These are phyloP conservation scores for Leptinotarsa juncta DNA, from an alignment of 2,888 invertebrate genomes.

Conservation along the genomic window DNA sequence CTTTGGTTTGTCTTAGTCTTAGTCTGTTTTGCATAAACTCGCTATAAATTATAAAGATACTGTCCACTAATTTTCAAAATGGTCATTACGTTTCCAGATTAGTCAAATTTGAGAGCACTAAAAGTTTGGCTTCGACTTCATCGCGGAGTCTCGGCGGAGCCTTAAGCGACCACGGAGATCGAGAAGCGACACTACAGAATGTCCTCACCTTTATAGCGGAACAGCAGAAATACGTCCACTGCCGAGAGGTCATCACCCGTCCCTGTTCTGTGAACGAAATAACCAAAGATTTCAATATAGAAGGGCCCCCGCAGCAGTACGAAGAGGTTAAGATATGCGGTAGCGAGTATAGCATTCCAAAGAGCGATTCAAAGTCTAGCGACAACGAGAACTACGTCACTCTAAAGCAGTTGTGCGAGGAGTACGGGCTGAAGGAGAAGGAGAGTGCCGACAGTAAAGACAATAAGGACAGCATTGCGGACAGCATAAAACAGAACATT, in stretches of 20 bases:
- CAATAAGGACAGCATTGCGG: conserved; percentile 50
- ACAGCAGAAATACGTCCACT: conserved; percentile 78
- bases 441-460: conserved; percentile 35
- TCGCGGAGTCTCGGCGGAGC: conserved; percentile 74
- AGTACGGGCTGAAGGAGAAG: conserved; percentile 59
- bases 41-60: no score
- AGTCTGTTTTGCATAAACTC: no score
- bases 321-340: conserved; percentile 58
- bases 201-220: conserved; percentile 82
- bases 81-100: conserved; percentile 65
- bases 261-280: conserved; percentile 67
- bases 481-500: conserved; percentile 59
- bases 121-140: conserved; percentile 81
- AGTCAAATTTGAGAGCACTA: conserved; percentile 84
- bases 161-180: conserved; percentile 71
- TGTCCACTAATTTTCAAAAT: neutral
- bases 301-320: conserved; percentile 67
- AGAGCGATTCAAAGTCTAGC: conserved; percentile 50
- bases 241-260: conserved; percentile 69
- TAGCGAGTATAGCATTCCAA: conserved; percentile 50
- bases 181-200: conserved; percentile 78
- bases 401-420: conserved; percentile 63
- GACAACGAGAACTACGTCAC: conserved; percentile 64
- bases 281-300: conserved; percentile 68
- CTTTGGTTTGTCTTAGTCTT: no score